A percentile compares a stretch with the other conserved stretches of the same genome.
Evolutionary conservation across 2,888 invertebrate genomes (phyloP).

Genomic region (Erebia ligea): DNA sequence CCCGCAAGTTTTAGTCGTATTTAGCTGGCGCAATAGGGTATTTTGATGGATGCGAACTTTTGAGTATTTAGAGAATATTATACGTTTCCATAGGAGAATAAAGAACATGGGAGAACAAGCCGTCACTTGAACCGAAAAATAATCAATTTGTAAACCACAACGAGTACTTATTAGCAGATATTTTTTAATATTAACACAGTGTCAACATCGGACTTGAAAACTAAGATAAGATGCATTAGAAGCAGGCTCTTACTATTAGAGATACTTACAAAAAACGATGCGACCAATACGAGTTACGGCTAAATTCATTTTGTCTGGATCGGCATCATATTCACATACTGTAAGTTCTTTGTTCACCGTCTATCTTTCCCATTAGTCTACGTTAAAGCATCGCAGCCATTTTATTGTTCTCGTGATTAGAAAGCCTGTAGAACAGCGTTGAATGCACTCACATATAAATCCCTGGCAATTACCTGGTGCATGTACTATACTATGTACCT

Average conservation of each 20-base stretch:
- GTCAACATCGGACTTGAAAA: no score
- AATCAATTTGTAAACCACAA: no score
- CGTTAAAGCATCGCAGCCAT: constrained; percentile 37
- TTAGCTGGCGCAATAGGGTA: no score
- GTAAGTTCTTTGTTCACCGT: background rate
- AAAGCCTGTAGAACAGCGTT: constrained; percentile 46
- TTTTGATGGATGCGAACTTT: no score
- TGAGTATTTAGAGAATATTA: no score
- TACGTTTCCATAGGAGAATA: no score
- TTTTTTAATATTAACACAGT: no score
- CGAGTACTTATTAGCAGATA: no score
- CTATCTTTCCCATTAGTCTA: background rate
- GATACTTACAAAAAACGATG: background rate
- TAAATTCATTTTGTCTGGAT: background rate
- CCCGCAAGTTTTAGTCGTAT: no score
- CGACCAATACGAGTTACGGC: background rate
- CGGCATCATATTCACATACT: background rate
- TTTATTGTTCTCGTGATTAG: constrained; percentile 56
- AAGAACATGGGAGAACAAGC: no score
- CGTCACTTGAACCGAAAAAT: no score
- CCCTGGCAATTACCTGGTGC: constrained; percentile 31
- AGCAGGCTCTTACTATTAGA: background rate
- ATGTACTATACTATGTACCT: constrained; percentile 20
- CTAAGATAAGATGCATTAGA: background rate
- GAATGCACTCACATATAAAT: constrained; percentile 45